Evolutionary conservation across 2,113 vertebrate species (phyloP).

Genomic region (Lanius collurio): DNA sequence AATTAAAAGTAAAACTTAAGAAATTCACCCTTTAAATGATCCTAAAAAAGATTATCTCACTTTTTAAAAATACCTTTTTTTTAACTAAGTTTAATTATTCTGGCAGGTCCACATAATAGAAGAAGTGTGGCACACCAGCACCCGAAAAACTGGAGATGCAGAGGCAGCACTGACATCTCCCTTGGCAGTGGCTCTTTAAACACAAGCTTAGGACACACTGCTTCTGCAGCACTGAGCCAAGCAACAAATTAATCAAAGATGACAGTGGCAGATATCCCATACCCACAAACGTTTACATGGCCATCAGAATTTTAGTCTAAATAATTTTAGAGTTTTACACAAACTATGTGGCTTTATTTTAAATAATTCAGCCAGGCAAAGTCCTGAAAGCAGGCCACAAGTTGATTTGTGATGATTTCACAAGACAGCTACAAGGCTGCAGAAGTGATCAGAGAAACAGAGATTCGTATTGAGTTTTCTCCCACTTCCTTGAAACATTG

Average conservation of each 20-base stretch:
- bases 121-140: not conserved
- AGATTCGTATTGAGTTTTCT: not conserved
- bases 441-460: not conserved
- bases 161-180: not conserved
- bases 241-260: not conserved
- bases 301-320: not conserved
- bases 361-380: not conserved
- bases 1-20: not conserved
- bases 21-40: not conserved
- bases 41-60: not conserved
- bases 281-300: not conserved
- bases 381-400: not conserved
- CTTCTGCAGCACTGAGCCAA: not conserved
- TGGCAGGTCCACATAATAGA: not conserved
- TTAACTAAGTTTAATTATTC: not conserved
- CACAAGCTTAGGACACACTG: not conserved
- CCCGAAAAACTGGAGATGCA: not conserved
- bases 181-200: not conserved
- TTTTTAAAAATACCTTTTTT: not conserved
- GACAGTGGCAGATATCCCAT: not conserved
- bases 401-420: not conserved
- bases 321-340: not conserved
- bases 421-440: fast-evolving
- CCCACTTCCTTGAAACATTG: not conserved
- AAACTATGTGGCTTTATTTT: not conserved